phyloP scores from a whole-genome alignment of 37 sponge, comb jelly and placozoan species.

The Beroe ovata region DNA sequence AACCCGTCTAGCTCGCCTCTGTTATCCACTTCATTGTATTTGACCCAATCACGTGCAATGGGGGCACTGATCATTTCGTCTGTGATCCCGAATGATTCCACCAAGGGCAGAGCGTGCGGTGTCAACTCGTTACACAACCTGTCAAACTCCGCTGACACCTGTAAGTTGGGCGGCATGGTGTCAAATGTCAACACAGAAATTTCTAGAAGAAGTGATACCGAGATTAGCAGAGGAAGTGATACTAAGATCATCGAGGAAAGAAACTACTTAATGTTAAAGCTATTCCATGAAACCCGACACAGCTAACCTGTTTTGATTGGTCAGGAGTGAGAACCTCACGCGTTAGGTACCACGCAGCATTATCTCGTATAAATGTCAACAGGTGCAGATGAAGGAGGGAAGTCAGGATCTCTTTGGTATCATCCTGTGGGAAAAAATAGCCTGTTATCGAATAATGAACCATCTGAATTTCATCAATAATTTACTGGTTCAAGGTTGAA shows the following conservation, averaged over 20 bases:
- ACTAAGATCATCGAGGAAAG: neutral
- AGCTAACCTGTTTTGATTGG: constrained; percentile 36
- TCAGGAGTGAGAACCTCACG: neutral
- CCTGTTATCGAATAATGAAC: too few species aligned
- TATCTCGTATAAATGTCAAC: neutral
- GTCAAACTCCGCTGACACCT: constrained; percentile 56
- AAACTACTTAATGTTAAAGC: too few species aligned
- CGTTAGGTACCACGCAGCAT: constrained; percentile 50
- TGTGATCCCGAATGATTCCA: constrained; percentile 24
- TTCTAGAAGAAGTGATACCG: neutral
- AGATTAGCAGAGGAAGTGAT: neutral
- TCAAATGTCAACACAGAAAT: too few species aligned
- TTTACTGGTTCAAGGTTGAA: too few species aligned
- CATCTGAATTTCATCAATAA: too few species aligned
- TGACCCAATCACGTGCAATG: constrained; percentile 50
- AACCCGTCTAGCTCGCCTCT: constrained; percentile 35
- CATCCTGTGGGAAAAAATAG: constrained; percentile 3
- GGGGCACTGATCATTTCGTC: constrained; percentile 61
- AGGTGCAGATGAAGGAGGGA: constrained; percentile 42
- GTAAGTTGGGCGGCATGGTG: too few species aligned
- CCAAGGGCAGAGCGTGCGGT: constrained; percentile 27
- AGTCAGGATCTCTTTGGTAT: constrained; percentile 7
- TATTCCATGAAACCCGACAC: too few species aligned
- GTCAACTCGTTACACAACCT: neutral
- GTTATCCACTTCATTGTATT: constrained; percentile 37